Conservation (phyloP, 2,888 invertebrate genomes). For the Eugnorisma glareosa region DNA sequence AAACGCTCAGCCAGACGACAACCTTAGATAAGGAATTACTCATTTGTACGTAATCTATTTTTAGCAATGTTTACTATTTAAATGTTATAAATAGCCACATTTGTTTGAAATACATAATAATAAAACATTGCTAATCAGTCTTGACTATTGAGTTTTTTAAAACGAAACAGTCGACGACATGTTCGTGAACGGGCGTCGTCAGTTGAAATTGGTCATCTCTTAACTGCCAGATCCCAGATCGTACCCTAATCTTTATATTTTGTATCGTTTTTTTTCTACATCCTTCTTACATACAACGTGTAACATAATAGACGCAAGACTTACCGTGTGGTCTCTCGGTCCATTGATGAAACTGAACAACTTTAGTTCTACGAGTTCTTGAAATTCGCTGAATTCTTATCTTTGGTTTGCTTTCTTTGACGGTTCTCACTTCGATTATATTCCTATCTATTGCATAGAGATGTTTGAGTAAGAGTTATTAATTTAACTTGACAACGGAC, state of each 20-base stretch:
- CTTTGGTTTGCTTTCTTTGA: too few relatives aligned
- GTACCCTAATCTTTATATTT: not conserved
- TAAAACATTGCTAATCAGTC: not conserved
- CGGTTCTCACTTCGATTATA: too few relatives aligned
- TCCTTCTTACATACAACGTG: not conserved
- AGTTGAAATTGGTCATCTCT: not conserved
- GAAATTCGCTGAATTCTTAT: too few relatives aligned
- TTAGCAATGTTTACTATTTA: constrained; percentile 15
- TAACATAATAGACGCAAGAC: too few relatives aligned
- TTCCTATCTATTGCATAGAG: too few relatives aligned
- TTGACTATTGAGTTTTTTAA: not conserved
- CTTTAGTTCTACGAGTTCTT: too few relatives aligned
- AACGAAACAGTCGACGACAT: not conserved
- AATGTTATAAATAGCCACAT: constrained; percentile 13
- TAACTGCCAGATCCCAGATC: not conserved
- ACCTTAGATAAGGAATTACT: constrained; percentile 22
- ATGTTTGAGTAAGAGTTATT: too few relatives aligned
- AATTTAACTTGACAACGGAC: too few relatives aligned
- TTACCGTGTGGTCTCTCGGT: too few relatives aligned
- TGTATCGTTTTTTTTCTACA: not conserved
- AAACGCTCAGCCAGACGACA: not conserved
- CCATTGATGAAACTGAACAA: too few relatives aligned
- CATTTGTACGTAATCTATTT: constrained; percentile 15
- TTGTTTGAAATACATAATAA: not conserved
- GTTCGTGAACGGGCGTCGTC: not conserved